Conservation (phyloP, 2,888 invertebrate species). For the Xestia sexstrigata region DNA sequence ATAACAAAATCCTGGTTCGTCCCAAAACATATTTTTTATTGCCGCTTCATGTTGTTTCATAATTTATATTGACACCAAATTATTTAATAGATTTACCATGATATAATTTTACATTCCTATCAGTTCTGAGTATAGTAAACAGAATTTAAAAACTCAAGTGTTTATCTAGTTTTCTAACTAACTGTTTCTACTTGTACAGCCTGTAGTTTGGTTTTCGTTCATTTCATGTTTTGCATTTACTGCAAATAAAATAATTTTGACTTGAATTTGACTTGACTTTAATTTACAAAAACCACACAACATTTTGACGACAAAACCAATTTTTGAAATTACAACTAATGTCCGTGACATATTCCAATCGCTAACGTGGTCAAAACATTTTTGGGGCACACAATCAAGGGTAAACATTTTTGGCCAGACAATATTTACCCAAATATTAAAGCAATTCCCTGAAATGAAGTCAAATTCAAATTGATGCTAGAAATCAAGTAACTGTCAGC, state of each 20-base stretch:
- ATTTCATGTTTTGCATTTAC: neutral
- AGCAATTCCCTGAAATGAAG: slow-evolving; percentile 20
- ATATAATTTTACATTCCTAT: neutral
- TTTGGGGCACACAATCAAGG: neutral
- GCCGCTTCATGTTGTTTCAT: too few relatives aligned
- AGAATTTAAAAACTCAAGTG: neutral
- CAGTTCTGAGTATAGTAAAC: neutral
- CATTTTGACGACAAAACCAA: neutral
- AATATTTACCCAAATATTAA: slow-evolving; percentile 23
- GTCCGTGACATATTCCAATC: neutral
- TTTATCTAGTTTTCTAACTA: neutral
- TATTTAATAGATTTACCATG: neutral
- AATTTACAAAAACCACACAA: neutral
- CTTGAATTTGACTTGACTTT: neutral
- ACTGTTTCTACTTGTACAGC: neutral
- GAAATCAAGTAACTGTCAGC: slow-evolving; percentile 51
- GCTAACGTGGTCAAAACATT: neutral
- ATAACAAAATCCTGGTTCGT: too few relatives aligned
- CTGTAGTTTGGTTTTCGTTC: neutral
- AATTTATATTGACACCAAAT: neutral
- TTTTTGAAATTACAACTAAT: neutral
- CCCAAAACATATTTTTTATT: too few relatives aligned
- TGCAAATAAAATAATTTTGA: too few relatives aligned
- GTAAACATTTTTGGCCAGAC: neutral
- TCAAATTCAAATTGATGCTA: slow-evolving; percentile 55